Base-by-base conservation (phyloP, 2,797 vertebrate species). In the Benthosema pterotum region DNA sequence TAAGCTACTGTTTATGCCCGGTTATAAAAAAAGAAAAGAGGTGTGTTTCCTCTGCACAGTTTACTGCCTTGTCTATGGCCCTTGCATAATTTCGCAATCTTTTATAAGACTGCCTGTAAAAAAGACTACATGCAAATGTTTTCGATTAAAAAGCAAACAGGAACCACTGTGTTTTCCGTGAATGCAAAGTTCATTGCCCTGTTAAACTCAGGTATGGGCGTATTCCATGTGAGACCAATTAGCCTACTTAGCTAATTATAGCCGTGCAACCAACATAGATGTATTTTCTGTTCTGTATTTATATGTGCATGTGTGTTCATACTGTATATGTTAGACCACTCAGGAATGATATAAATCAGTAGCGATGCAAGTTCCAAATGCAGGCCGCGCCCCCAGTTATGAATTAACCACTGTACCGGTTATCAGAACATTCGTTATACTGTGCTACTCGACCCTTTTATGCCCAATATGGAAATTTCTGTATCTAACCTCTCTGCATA, bases 1-100 rank as follows among this genome's bases (percentile, higher is more conserved):
- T 93, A 92, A 93, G 93, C 90, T 92, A 93, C 91, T 91, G 91
- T 93, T 92, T 91, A 92, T 90, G 75, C 75, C 72, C 28, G 6
- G 87, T 82, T 70, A 77, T 93, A 91, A 93, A 92, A 38, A 38
- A 38, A 38, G 32, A 38, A 38, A 38, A 56, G 84, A 91, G 92
- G 92, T 89, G 90, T 87, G 91, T 91, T 89, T 87, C 79, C 83
- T 77, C 63, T 75, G 61, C 65, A 28, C 32, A 13, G 46, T 88
- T 89, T 84, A 90, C 80, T 76, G 72, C 9, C 53, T 73, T 74
- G 71, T 83, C 74, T 88, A 72, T 62, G 67, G 68, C 66, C 75
- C 62, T 60, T 75, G 61, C 75, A 72, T 84, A 73, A 59, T 74
- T 72, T 77, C 79, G 69, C 62, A 70, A 56, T 60, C 78, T 88